Evolutionary conservation across 2,113 vertebrate genomes (phyloP), one percentile per base, ranked within the genome.

Genomic region (Corapipo altera): DNA sequence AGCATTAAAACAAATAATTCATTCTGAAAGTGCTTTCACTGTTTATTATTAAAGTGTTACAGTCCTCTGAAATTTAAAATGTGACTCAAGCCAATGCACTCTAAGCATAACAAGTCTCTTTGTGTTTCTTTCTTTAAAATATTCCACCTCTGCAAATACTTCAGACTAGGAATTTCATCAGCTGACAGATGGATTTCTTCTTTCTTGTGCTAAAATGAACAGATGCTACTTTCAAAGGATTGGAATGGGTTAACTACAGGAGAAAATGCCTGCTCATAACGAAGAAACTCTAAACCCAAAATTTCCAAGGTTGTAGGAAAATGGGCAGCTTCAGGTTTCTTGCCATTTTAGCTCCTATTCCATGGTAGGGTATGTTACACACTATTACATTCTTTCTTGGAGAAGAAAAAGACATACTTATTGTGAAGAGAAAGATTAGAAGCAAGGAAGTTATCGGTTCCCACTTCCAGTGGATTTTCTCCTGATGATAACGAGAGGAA

Each of bases 1-100:
- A 61, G 23, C 59, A 92, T 65, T 95, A 96, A 94, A 91, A 96
- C 77, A 94, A 80, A 89, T 57, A 95, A 37, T 80, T 46, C 15
- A 43, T 85, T 64, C 26, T 61, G 39, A 66, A 8, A 44, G 35
- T 41, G 58, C 52, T 87, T 87, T 77, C 44, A 76, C 51, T 43
- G 14, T 35, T 83, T 70, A 51, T 88, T 78, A 79, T 55, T 76
- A 58, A 69, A 88, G 21, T 8, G 49, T 20, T 76, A 67, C 27
- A 79, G 37, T 44, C 28, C 69, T 69, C 46, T 80, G 58, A 73
- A 94, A 65, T 54, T 46, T 61, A 70, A 95, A 85, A 93, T 33
- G 33, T 78, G 49, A 73, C 51, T 91, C 81, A 61, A 87, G 66
- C 26, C 73, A 76, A 57, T 30, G 49, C 71, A 65, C 41, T 89